phyloP scores from a whole-genome alignment of 2,888 invertebrate genomes.

The Clivina fossor region DNA sequence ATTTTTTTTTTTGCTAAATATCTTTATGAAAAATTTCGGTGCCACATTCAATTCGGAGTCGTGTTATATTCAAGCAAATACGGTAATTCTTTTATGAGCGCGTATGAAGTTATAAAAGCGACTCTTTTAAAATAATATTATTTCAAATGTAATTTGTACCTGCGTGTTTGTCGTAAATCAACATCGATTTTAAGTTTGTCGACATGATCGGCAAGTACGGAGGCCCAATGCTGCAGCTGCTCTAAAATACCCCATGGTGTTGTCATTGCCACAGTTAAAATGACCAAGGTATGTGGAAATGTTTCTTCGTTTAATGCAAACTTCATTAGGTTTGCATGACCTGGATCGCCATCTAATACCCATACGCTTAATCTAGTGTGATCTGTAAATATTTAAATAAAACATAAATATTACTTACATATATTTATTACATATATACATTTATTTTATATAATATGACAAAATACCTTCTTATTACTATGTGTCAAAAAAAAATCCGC shows the following conservation, averaged over 20 bases:
- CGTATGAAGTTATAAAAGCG: too few species aligned
- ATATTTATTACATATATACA: too few species aligned
- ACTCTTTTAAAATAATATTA: conserved; percentile 1
- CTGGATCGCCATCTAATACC: conserved; percentile 95
- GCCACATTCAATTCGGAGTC: too few species aligned
- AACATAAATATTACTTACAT: conserved; percentile 7
- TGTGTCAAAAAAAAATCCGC: too few species aligned
- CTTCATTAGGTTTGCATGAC: conserved; percentile 86
- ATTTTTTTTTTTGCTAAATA: too few species aligned
- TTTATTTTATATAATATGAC: neutral
- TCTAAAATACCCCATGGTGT: conserved; percentile 95
- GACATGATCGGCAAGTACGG: conserved; percentile 86
- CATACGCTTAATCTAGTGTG: conserved; percentile 93
- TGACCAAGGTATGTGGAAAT: conserved; percentile 88
- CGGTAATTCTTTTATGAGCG: too few species aligned
- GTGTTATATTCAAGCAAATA: too few species aligned
- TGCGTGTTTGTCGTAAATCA: conserved; percentile 63
- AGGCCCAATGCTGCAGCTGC: conserved; percentile 91
- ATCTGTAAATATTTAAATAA: conserved; percentile 59
- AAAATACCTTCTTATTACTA: neutral
- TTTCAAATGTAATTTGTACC: conserved; percentile 53
- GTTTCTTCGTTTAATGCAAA: conserved; percentile 89
- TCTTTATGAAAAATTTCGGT: too few species aligned
- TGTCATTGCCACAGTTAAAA: conserved; percentile 95
- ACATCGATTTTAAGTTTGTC: conserved; percentile 81